phyloP scores from a whole-genome alignment of 2,888 invertebrate species.

The Synanthedon andrenaeformis region DNA sequence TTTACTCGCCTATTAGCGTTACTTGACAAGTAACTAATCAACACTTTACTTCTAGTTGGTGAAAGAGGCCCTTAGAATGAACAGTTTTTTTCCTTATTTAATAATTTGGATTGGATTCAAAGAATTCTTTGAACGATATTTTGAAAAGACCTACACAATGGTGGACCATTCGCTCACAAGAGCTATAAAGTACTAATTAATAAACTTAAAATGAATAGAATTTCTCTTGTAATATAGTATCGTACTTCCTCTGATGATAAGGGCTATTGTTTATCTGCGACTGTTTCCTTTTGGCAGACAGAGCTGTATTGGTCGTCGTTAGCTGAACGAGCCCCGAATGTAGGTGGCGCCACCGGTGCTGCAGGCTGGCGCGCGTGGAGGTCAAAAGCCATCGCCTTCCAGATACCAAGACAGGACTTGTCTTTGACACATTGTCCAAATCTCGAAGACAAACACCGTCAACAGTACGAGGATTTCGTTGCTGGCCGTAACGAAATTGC shows the following conservation, averaged over 20 bases:
- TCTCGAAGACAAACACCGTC: slow-evolving; percentile 80
- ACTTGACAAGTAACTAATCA: too few species aligned
- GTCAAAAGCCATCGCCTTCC: slow-evolving; percentile 77
- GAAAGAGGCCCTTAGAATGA: too few species aligned
- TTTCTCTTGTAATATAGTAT: too few species aligned
- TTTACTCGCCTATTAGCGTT: too few species aligned
- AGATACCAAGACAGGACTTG: slow-evolving; percentile 95
- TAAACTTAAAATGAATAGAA: too few species aligned
- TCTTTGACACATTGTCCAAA: slow-evolving; percentile 90
- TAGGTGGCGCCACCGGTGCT: slow-evolving; percentile 50
- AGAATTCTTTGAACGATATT: too few species aligned
- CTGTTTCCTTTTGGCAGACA: slow-evolving; percentile 70
- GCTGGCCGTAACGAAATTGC: slow-evolving; percentile 95
- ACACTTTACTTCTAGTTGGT: too few species aligned
- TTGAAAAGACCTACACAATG: too few species aligned
- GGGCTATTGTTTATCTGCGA: neutral
- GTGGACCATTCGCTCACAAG: too few species aligned
- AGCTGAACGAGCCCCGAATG: slow-evolving; percentile 73
- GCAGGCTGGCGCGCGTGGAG: slow-evolving; percentile 58
- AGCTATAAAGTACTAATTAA: too few species aligned
- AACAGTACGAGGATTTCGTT: slow-evolving; percentile 93
- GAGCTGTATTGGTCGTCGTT: slow-evolving; percentile 94
- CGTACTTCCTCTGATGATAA: neutral
- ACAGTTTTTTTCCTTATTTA: too few species aligned
- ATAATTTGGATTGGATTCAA: too few species aligned